Evolutionary conservation across 2,888 invertebrate species (phyloP), one percentile per base, ranked within the genome.

Genomic region (Gortyna flavago): DNA sequence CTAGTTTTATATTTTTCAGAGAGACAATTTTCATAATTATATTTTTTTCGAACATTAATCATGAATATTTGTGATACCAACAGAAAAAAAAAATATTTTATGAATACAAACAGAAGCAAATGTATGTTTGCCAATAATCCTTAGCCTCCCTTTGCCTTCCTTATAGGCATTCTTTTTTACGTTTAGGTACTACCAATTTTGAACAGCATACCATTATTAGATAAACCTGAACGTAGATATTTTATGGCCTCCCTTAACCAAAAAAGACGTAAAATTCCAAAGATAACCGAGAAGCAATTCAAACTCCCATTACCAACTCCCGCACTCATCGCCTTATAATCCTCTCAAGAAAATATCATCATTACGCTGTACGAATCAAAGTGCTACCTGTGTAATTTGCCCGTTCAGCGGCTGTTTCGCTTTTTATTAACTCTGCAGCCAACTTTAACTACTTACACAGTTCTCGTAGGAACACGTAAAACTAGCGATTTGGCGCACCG

Each of bases 401-500:
- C 35, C 72, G 62, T 74, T 80, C 75, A 80, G 79, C 72, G 67
- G 78, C 80, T 81, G 72, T 80, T 79, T 66, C 81, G 79, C 81
- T 85, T 86, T 88, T 89, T 86, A 88, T 84, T 75, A 83, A 88
- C 87, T 81, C 72, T 68, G 72, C 78, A 86, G 76, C 80, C 35
- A 86, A 85, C 84, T 86, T 85, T 87, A 88, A 89, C 86, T 85
- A 79, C 84, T 83, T 77, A 80, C 77, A 80, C 64, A 84, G 87
- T 77, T 79, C 77, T 82, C 71, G 71, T 81, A 77, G 86, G 41
- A 85, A 79, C 79, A 80, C 80, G 80, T 82, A 85, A 85, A 88
- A 82, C 71, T 75, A 81, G 83, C 84, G 87, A 88, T 88, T 89
- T 88, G 88, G 88, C 88, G 88, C 85, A 75, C 75, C 72, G 73